phyloP scores from a whole-genome alignment of 1,140 invertebrate genomes.

The Euschistus heros region DNA sequence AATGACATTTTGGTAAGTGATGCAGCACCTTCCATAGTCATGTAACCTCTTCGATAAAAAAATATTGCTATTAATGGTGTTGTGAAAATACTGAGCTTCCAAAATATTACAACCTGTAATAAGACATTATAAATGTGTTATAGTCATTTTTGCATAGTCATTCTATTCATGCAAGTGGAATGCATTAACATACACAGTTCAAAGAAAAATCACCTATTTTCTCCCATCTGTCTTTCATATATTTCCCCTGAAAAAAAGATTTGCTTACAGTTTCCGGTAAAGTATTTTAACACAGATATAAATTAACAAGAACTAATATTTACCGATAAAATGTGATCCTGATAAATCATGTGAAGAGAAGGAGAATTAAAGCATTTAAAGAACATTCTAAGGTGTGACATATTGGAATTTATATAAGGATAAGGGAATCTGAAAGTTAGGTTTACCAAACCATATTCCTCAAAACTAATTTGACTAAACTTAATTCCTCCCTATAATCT shows the following conservation, averaged over 20 bases:
- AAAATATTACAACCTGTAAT: slow-evolving; percentile 47
- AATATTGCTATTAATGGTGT: slow-evolving; percentile 64
- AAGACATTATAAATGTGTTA: slow-evolving; percentile 12
- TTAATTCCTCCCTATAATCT: too few relatives aligned
- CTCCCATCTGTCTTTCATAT: slow-evolving; percentile 53
- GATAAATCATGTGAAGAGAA: slow-evolving; percentile 17
- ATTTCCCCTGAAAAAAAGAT: slow-evolving; percentile 43
- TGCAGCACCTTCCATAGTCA: slow-evolving; percentile 46
- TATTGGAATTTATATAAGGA: neutral
- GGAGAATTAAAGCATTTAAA: slow-evolving; percentile 23
- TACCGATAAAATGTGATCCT: slow-evolving; percentile 15
- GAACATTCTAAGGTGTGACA: slow-evolving; percentile 17
- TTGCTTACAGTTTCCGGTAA: neutral
- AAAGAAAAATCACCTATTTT: slow-evolving; percentile 61
- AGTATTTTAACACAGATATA: too few relatives aligned
- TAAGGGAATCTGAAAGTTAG: too few relatives aligned
- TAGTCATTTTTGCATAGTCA: neutral
- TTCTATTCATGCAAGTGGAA: neutral
- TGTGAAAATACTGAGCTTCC: slow-evolving; percentile 60
- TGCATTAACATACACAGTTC: slow-evolving; percentile 42
- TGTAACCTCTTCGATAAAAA: slow-evolving; percentile 57
- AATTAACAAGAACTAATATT: slow-evolving; percentile 15
- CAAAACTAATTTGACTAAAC: neutral
- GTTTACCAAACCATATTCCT: neutral
- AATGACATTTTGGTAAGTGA: slow-evolving; percentile 49